Percentiles rank a stretch among this genome's conserved stretches.
Conservation (phyloP, 2,888 invertebrate species). For the Myathropa florea region DNA sequence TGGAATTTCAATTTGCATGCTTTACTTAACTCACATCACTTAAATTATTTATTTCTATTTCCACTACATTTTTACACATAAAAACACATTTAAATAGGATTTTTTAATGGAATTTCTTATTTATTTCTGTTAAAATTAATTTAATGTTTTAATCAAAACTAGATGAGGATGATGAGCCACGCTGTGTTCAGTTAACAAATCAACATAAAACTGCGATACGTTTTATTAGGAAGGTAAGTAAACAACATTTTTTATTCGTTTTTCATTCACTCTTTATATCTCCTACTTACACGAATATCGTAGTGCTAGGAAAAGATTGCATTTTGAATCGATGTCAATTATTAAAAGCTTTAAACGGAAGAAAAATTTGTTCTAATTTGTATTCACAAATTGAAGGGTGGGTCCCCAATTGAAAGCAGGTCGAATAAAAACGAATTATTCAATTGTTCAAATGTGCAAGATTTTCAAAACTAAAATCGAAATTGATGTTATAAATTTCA, state of each 20-base stretch:
- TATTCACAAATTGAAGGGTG: too few species aligned
- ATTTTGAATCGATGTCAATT: not conserved
- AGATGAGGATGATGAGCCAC: conserved; percentile 92
- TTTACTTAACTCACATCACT: not conserved
- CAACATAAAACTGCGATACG: conserved; percentile 95
- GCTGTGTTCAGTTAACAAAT: conserved; percentile 90
- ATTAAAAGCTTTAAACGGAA: not conserved
- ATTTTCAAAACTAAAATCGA: too few species aligned
- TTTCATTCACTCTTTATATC: conserved; percentile 15
- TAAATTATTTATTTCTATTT: not conserved
- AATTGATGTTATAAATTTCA: too few species aligned
- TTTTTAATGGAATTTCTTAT: not conserved
- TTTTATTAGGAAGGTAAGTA: conserved; percentile 92
- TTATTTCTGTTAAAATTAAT: not conserved
- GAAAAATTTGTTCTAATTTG: not conserved
- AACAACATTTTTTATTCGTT: conserved; percentile 5
- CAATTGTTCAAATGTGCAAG: too few species aligned
- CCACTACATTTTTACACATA: not conserved
- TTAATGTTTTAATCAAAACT: conserved; percentile 28
- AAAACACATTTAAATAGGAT: not conserved
- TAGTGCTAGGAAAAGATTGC: not conserved
- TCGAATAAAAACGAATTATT: too few species aligned
- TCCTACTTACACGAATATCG: not conserved
- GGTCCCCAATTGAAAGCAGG: too few species aligned
- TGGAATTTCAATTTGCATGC: not conserved